Base-by-base conservation (phyloP, 2,797 vertebrate species). In the Rhyacichthys aspro region DNA sequence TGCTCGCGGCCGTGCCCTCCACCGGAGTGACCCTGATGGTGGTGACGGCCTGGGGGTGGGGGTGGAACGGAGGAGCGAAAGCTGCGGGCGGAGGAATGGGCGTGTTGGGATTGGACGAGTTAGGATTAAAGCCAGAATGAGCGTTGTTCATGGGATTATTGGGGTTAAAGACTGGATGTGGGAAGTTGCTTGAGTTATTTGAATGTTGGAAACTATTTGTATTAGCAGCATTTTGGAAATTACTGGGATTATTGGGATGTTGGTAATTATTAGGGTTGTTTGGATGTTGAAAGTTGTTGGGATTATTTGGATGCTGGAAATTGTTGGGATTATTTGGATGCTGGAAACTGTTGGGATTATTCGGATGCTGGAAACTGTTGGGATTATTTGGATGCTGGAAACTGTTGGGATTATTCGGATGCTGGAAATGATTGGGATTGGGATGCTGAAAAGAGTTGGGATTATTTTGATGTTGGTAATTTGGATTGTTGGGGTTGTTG, bases 21-120 rank as follows among this genome's bases (percentile, higher is more conserved):
- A 96, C 95, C 0, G 96, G 96, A 0, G 95, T 97, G 59, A 97
- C 96, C 41, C 96, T 90, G 81, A 96, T 97, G 0, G 94, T 96
- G 46, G 95, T 96, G 79, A 95, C 77, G 14, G 93, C 93, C 9
- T 97, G 96, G 42, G 90, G 91, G 76, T 92, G 91, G 45, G 90
- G 91, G 55, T 90, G 89, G 59, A 90, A 88, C 3, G 88, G 89
- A 7, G 89, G 81, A 11, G 83, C 77, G 28, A 83, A 86, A 17
- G 64, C 65, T 36, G 76, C 50, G 1, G 65, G 61, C 1, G 85
- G 85, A 8, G 49, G 34, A 7, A 71, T 77, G 0, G 71, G 62
- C 49, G 80, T 63, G 28, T 43, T 74, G 16, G 73, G 39, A 39
- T 76, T 84, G 55, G 37, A 36, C 1, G 70, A 37, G 16, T 47